These are phyloP conservation scores for Hippocampus kuda DNA, from an alignment of 2,797 vertebrate genomes.

Conservation along the genomic window DNA sequence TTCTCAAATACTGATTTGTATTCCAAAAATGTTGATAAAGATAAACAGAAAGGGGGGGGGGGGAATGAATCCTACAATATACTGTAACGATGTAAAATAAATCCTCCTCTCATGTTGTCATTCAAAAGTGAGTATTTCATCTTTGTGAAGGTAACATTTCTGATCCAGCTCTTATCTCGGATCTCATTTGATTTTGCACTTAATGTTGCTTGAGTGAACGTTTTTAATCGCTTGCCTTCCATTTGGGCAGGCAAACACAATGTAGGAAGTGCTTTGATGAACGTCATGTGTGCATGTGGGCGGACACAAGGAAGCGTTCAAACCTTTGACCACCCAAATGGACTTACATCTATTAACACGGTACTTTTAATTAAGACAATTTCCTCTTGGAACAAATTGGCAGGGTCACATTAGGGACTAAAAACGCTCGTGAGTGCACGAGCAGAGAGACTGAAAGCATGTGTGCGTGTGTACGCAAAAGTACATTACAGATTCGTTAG, in stretches of 20 bases:
- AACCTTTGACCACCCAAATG: conserved; percentile 30
- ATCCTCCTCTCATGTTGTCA: too few species aligned
- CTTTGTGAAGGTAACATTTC: too few species aligned
- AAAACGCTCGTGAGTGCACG: conserved; percentile 15
- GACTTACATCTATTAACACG: conserved; percentile 30
- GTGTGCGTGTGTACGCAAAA: conserved; percentile 35
- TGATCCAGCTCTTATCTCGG: too few species aligned
- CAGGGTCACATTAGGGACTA: conserved; percentile 33
- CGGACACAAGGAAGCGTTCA: conserved; percentile 16
- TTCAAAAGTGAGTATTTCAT: too few species aligned
- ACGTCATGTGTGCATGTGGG: conserved; percentile 10
- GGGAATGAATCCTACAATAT: too few species aligned
- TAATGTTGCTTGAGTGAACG: neutral
- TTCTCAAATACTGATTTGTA: too few species aligned
- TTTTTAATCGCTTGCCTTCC: neutral
- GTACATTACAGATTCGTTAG: conserved; percentile 25
- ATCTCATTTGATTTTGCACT: neutral
- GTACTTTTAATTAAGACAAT: conserved; percentile 50
- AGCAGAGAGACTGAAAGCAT: conserved; percentile 8
- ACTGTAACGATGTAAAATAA: too few species aligned
- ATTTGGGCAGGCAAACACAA: neutral
- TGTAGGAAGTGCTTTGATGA: neutral
- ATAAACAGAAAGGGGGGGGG: too few species aligned
- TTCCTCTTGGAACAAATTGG: conserved; percentile 51
- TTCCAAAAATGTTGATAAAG: too few species aligned